phyloP scores from a whole-genome alignment of 2,888 invertebrate species.

The Leptopilina myrica region DNA sequence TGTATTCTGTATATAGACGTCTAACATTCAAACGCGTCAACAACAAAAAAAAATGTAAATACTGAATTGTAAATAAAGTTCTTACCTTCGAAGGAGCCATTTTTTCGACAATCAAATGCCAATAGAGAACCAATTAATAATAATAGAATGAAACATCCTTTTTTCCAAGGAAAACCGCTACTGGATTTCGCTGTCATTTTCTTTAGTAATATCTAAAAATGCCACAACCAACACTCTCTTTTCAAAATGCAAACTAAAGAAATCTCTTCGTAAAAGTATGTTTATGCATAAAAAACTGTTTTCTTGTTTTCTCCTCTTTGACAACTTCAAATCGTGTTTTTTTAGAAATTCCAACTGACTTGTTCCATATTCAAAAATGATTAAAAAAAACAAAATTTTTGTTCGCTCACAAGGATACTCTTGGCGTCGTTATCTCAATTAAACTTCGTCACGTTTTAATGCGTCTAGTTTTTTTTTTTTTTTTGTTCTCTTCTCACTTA shows the following conservation, averaged over 20 bases:
- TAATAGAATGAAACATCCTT: constrained; percentile 81
- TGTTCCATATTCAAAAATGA: not conserved
- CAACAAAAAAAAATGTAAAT: not conserved
- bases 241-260: not conserved
- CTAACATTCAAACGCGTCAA: not conserved
- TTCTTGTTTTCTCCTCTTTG: not conserved
- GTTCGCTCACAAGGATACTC: constrained; percentile 1
- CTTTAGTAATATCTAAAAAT: constrained; percentile 74
- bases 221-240: not conserved
- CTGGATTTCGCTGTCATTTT: constrained; percentile 76
- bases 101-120: constrained; percentile 82
- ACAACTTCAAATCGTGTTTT: not conserved
- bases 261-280: not conserved
- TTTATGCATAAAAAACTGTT: too few relatives aligned
- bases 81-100: constrained; percentile 84
- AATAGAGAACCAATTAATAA: constrained; percentile 81
- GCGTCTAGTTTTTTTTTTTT: not conserved
- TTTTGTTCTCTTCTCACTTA: not conserved
- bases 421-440: not conserved
- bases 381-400: not conserved
- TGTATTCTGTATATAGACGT: too few relatives aligned
- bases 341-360: constrained; percentile 12
- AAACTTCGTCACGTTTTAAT: not conserved
- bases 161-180: constrained; percentile 81
- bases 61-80: constrained; percentile 54